Evolutionary conservation across 2,888 invertebrate species (phyloP).

Genomic region (Adineta ricciae): DNA sequence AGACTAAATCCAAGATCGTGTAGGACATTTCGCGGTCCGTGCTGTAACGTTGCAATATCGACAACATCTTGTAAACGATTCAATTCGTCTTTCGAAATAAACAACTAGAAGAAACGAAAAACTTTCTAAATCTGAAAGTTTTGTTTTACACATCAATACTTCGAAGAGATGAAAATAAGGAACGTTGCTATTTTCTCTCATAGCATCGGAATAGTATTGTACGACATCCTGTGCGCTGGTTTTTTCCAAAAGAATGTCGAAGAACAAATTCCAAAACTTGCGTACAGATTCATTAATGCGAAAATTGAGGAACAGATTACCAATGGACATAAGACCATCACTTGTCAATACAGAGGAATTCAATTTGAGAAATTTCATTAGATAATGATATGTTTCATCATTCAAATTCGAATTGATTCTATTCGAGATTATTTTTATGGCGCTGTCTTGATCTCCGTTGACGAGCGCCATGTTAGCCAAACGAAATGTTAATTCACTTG

Average conservation of each 20-base stretch:
- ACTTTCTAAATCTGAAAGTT: neutral
- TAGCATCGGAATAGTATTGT: neutral
- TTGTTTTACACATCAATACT: neutral
- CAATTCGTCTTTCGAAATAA: neutral
- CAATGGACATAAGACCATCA: neutral
- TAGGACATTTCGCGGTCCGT: constrained; percentile 3
- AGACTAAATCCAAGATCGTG: constrained; percentile 3
- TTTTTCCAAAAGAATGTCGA: neutral
- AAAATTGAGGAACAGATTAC: neutral
- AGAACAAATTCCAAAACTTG: constrained; percentile 6
- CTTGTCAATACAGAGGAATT: neutral
- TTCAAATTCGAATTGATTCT: neutral
- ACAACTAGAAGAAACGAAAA: neutral
- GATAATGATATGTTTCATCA: neutral
- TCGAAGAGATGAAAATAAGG: neutral
- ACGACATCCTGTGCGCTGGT: neutral
- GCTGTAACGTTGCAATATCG: neutral
- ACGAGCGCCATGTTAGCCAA: neutral
- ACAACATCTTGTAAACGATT: neutral
- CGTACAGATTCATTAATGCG: neutral
- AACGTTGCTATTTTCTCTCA: neutral
- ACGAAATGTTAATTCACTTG: neutral
- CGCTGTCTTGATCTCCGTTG: neutral
- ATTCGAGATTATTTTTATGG: neutral
- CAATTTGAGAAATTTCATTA: neutral